Evolutionary conservation across 2,797 vertebrate species (phyloP).

Genomic region (Protosalanx chinensis): DNA sequence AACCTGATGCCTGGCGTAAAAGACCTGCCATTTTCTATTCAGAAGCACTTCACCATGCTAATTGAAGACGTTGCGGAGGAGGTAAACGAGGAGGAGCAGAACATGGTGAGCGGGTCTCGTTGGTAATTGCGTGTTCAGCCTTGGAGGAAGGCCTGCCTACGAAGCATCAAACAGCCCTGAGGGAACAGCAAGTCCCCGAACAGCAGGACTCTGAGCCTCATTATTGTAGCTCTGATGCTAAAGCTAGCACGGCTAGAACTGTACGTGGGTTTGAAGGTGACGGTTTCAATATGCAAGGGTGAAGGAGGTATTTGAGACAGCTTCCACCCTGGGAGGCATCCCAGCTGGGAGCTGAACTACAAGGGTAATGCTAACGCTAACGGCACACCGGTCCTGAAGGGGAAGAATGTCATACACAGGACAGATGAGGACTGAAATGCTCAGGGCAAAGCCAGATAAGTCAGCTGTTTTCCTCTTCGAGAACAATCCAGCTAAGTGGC

Average conservation of each 20-base stretch:
- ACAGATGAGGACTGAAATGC: neutral
- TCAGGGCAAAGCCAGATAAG: neutral
- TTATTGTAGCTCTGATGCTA: slow-evolving; percentile 3
- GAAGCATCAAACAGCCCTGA: neutral
- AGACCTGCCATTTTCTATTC: slow-evolving; percentile 6
- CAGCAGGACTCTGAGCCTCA: slow-evolving; percentile 8
- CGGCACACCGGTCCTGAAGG: neutral
- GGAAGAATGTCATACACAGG: neutral
- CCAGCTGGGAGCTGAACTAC: neutral
- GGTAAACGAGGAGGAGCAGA: neutral
- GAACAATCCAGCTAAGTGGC: neutral
- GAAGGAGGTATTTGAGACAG: slow-evolving; percentile 2
- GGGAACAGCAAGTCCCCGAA: neutral
- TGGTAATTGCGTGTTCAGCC: slow-evolving; percentile 17
- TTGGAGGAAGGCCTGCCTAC: neutral
- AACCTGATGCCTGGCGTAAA: neutral
- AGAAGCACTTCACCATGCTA: neutral
- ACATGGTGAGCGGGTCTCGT: neutral
- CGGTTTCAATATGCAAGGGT: neutral
- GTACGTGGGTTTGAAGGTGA: neutral
- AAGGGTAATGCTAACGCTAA: neutral
- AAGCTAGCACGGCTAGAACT: neutral
- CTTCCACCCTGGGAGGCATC: slow-evolving; percentile 7
- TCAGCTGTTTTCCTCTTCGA: neutral
- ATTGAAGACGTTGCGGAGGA: slow-evolving; percentile 3